Percentiles rank a stretch among this genome's conserved stretches.
These are phyloP conservation scores for Arrhopalites spinosus DNA, from an alignment of 2,888 invertebrate species.

Conservation along the genomic window DNA sequence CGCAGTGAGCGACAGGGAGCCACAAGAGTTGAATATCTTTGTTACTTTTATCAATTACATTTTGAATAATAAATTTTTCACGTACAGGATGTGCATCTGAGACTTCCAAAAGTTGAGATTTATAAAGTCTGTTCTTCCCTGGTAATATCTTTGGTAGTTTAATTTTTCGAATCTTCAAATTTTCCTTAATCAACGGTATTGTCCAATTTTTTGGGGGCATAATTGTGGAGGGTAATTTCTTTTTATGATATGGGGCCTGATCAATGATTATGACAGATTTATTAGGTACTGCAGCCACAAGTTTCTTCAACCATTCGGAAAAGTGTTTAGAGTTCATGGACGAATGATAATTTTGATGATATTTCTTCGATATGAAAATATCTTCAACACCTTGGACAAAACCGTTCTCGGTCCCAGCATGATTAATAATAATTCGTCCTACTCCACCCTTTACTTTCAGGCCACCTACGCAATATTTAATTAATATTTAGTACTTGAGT, in stretches of 20 bases:
- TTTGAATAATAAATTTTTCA: not conserved
- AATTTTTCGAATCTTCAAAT: not conserved
- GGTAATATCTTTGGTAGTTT: not conserved
- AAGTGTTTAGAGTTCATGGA: not conserved
- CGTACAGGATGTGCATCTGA: not conserved
- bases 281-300: conserved; percentile 13
- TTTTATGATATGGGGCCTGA: conserved; percentile 34
- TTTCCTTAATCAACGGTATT: no score
- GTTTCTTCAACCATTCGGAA: not conserved
- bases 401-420: not conserved
- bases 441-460: not conserved
- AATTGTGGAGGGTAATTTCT: not conserved
- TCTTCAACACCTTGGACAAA: not conserved
- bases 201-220: conserved; percentile 6
- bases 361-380: not conserved
- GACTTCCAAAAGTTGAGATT: not conserved
- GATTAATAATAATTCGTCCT: not conserved
- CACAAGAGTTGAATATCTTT: conserved; percentile 11
- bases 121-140: not conserved
- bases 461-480: not conserved
- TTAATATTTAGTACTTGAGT: not conserved
- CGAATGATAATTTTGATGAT: not conserved
- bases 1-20: conserved; percentile 15
- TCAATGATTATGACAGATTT: conserved; percentile 32
- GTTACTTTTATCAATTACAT: not conserved